A percentile compares a stretch with the other conserved stretches of the same genome.
Evolutionary conservation across 2,797 vertebrate species (phyloP).

Genomic region (Acipenser transmontanus): DNA sequence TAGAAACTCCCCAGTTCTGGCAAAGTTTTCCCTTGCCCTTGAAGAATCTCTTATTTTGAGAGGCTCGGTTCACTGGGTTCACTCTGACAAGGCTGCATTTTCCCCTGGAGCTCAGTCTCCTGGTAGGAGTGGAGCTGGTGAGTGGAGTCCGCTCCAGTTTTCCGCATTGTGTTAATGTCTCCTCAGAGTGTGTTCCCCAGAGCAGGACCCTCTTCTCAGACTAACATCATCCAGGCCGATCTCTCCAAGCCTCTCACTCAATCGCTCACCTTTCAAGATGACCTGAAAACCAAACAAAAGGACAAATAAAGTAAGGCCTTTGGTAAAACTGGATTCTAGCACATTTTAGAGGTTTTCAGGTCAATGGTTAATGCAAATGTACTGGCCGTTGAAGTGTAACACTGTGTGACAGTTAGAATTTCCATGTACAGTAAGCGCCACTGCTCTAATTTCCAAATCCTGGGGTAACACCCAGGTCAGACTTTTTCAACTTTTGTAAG

Average conservation of each 20-base stretch:
- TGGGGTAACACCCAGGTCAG: no score
- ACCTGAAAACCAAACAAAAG: conserved; percentile 58
- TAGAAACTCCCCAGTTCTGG: background rate
- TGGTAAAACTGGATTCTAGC: background rate
- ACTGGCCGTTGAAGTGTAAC: no score
- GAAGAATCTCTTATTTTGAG: background rate
- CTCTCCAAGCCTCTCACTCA: conserved; percentile 70
- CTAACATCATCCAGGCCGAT: conserved; percentile 87
- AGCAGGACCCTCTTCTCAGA: conserved; percentile 79
- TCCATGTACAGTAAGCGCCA: no score
- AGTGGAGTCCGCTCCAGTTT: conserved; percentile 36
- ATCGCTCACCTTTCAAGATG: conserved; percentile 86
- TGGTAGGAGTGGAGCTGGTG: conserved; percentile 21
- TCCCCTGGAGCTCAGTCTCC: background rate
- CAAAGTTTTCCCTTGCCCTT: conserved; percentile 4
- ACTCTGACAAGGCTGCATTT: background rate
- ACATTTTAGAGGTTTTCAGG: no score
- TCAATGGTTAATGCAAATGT: no score
- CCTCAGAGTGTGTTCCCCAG: conserved; percentile 67
- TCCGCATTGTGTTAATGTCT: conserved; percentile 52
- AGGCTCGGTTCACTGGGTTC: conserved; percentile 2
- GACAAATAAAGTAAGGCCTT: background rate
- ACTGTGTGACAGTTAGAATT: no score
- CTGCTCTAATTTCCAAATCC: no score
- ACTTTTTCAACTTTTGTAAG: no score